Conservation (phyloP, 2,113 vertebrate species). For the Turnix velox region DNA sequence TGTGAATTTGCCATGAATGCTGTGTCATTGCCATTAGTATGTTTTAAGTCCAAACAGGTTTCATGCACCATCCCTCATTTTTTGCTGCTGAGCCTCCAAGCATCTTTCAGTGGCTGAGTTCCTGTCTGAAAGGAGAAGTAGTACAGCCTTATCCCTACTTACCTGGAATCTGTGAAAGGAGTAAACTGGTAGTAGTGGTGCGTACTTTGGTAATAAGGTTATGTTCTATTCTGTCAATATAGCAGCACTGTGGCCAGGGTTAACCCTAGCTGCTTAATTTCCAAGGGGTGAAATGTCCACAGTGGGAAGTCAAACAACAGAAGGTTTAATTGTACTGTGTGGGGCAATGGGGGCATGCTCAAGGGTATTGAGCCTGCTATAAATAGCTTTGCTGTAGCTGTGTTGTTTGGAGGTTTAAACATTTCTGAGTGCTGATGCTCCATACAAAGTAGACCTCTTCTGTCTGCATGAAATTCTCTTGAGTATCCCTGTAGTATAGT, state of each 20-base stretch:
- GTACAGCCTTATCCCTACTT: conserved; percentile 86
- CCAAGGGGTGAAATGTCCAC: not conserved
- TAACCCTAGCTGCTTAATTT: not conserved
- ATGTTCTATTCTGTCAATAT: not conserved
- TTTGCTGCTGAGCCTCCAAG: conserved; percentile 86
- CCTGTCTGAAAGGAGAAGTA: conserved; percentile 83
- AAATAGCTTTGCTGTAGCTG: not conserved
- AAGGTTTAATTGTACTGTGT: rapidly evolving
- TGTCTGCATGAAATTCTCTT: not conserved
- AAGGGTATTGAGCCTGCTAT: not conserved
- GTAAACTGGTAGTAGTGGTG: conserved; percentile 91
- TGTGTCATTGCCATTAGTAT: not conserved
- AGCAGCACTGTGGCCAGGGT: not conserved
- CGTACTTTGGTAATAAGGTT: not conserved
- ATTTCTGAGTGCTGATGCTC: not conserved
- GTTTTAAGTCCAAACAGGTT: conserved; percentile 81
- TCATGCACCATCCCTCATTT: conserved; percentile 87
- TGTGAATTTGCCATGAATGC: not conserved
- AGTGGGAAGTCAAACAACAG: not conserved
- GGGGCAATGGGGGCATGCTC: not conserved
- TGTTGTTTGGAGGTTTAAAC: not conserved
- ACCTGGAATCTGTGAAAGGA: conserved; percentile 88
- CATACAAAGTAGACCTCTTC: not conserved
- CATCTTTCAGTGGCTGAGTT: conserved; percentile 91
- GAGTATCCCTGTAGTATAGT: not conserved